These are phyloP conservation scores for Germaria angustata DNA, from an alignment of 2,888 invertebrate species.

Conservation along the genomic window DNA sequence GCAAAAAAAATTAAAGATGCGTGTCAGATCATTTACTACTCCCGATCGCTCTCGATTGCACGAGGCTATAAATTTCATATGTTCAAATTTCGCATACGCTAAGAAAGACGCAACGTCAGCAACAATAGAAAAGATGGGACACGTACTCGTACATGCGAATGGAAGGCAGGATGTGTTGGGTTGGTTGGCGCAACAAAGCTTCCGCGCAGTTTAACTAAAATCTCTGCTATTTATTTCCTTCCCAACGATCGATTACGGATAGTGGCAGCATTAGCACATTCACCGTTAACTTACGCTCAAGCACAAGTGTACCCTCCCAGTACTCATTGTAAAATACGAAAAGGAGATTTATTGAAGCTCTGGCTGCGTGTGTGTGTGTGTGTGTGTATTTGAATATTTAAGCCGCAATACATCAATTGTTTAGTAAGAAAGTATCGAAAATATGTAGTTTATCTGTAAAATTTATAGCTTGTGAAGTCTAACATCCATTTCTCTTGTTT, in stretches of 20 bases:
- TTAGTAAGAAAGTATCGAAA: conserved; percentile 21
- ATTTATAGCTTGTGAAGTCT: conserved; percentile 55
- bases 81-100: conserved; percentile 44
- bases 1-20: conserved; percentile 50
- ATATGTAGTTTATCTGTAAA: conserved; percentile 32
- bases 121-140: conserved; percentile 10
- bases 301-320: neutral
- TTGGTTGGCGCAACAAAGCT: conserved; percentile 53
- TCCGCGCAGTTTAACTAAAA: conserved; percentile 59
- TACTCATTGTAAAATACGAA: conserved; percentile 2
- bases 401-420: conserved; percentile 62
- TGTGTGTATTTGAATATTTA: conserved; percentile 9
- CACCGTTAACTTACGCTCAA: conserved; percentile 53
- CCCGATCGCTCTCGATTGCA: conserved; percentile 65
- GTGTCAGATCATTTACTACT: conserved; percentile 66
- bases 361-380: neutral
- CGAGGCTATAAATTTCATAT: conserved; percentile 64
- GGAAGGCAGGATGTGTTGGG: conserved; percentile 48
- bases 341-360: conserved; percentile 39
- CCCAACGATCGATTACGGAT: conserved; percentile 62
- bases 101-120: neutral
- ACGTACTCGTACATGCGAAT: neutral
- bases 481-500: conserved; percentile 35
- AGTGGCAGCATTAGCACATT: conserved; percentile 61
- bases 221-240: conserved; percentile 36